These are phyloP conservation scores for Andrena minutula DNA, from an alignment of 2,888 invertebrate genomes.

Conservation along the genomic window DNA sequence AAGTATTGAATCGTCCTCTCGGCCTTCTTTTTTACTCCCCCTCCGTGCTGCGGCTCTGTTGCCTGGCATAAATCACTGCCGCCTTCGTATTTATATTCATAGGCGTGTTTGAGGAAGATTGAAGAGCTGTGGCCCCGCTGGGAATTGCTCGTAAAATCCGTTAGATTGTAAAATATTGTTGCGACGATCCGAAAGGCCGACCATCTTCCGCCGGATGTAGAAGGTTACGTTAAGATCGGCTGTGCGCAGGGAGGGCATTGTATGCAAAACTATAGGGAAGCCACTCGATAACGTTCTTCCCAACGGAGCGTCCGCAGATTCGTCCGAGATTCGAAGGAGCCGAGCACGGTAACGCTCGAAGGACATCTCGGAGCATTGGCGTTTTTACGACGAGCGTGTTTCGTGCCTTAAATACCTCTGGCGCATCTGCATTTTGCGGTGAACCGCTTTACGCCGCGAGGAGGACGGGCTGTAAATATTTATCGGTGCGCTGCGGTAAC, in stretches of 20 bases:
- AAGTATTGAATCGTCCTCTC: slow-evolving; percentile 78
- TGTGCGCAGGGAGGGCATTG: background rate
- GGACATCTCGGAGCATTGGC: slow-evolving; percentile 18
- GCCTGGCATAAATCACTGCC: slow-evolving; percentile 81
- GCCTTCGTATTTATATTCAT: slow-evolving; percentile 82
- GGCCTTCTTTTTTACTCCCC: slow-evolving; percentile 36
- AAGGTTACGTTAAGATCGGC: slow-evolving; percentile 55
- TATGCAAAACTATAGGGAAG: background rate
- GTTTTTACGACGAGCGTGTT: slow-evolving; percentile 33
- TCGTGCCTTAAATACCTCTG: slow-evolving; percentile 53
- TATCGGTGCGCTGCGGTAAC: slow-evolving; percentile 56
- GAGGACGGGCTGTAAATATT: slow-evolving; percentile 60
- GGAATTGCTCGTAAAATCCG: slow-evolving; percentile 81
- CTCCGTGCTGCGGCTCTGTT: slow-evolving; percentile 54
- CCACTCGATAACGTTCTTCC: background rate
- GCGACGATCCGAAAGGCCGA: slow-evolving; percentile 71
- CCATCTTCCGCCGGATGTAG: slow-evolving; percentile 62
- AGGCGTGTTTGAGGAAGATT: slow-evolving; percentile 81
- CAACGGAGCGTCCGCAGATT: no score
- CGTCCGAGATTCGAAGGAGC: no score
- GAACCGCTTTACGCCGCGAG: slow-evolving; percentile 37
- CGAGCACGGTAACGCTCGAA: background rate
- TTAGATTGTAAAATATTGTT: slow-evolving; percentile 83
- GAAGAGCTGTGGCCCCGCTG: slow-evolving; percentile 78
- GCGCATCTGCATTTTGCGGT: slow-evolving; percentile 53